Evolutionary conservation across 2,113 vertebrate species (phyloP), one percentile per base, ranked within the genome.

Genomic region (Galemys pyrenaicus): DNA sequence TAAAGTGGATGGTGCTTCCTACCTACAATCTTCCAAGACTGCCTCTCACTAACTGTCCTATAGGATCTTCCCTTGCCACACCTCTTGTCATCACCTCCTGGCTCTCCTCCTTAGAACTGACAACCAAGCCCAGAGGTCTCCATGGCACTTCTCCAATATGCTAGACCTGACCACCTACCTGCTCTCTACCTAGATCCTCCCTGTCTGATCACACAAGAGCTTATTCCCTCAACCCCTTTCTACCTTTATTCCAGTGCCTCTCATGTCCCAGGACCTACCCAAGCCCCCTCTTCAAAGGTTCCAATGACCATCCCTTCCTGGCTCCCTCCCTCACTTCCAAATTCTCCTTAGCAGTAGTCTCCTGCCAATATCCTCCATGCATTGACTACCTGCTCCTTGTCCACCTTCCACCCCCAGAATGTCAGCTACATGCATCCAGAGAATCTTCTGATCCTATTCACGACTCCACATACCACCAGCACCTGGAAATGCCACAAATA

Each of bases 71-170:
- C 24, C 22, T 44, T 20, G 24, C 10, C n/a, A 22, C 12, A 17
- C 8, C 35, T 44, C 4, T 0, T 0, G 0, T 20, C 51, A 20
- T 9, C 64, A 39, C 20, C 75, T 30, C 39, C 51, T 24, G 30
- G 26, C 44, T 35, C 26, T 3, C 15, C 4, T 24, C 3, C n/a
- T n/a, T n/a, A 15, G 20, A 16, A 54, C 51, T 54, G 17, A 54
- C 28, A 44, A 22, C 35, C 4, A 39, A 37, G 73, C 11, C 32
- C 9, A 24, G 26, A 9, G 68, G 41, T 15, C 58, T 54, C 68
- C 24, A 37, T 19, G 32, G 24, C 32, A 28, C 26, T 24, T 9
- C 26, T 46, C 46, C 56, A 54, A 24, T 0, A 35, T 0, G 13
- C 26, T 67, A 44, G 22, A 7, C 39, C 7, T 54, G 51, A 54